Evolutionary conservation across 92 coral and sea anemone genomes (phyloP), one percentile per base, ranked within the genome.

Genomic region (Meandrina meandrites): DNA sequence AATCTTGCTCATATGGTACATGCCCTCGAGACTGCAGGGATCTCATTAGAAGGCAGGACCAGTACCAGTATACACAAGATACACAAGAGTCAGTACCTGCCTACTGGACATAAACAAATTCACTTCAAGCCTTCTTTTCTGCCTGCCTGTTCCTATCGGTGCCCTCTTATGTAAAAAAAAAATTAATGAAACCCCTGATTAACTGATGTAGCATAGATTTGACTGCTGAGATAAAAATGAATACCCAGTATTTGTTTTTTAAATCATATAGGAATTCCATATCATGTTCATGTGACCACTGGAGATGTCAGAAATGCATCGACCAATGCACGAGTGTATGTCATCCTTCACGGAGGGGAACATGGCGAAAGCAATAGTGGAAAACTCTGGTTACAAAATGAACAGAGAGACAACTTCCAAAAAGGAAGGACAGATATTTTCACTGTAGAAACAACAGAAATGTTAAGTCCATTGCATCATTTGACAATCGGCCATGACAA

Each of bases 401-500:
- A 92, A 37, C 77, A 90, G 76, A 92, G 91, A 37, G 98, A 92
- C 84, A 97, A 93, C 76, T 97, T 92, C 73, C 79, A 95, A 88
- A 91, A 93, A 80, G 98, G 95, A 72, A 89, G 99, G 76, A 97
- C 98, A 17, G 98, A 95, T 84, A 97, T 95, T 34, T 95, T 97
- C 75, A 80, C 86, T 11, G 96, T 95, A 36, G 98, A 96, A 81
- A 96, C 95, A 27, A 84, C 94, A 16, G 93, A 90, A 73, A 90
- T 95, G 94, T 83, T 96, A 60, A 95, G 98, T 92, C 99, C 98
- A 3, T 84, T 96, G 60, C 99, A 96, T 89, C 99, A 96, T 70
- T 91, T 96, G 75, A 94, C 98, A 54, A 86, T 96, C 71, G 99
- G 99, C 13, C 99, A 96, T 89, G 99, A 97, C 87, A 97, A 97